Base-by-base conservation (phyloP, 1,140 invertebrate genomes). In the Camponotus vicinus region DNA sequence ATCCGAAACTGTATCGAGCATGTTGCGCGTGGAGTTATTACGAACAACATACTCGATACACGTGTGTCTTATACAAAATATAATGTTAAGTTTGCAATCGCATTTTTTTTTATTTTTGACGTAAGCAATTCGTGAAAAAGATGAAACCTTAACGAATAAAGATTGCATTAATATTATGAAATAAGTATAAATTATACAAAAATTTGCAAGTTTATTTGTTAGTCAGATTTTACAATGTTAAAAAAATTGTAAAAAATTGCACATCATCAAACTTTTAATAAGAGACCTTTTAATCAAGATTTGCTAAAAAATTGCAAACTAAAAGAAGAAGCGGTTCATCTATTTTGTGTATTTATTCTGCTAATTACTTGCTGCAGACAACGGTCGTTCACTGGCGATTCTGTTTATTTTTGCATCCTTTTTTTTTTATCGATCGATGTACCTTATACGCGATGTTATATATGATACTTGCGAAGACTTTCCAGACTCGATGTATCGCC, bases 401-500 rank as follows among this genome's bases (percentile, higher is more conserved):
- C 27, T 34, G 7, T 6, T 18, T 1, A 11, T 57, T 55, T 76
- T 42, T 34, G 15, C 15, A 57, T 52, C 5, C n/a, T 18, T 42
- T 45, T 64, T 64, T 21, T 79, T 37, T 59, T 27, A 55, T 0
- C 8, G 1, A 32, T 21, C 18, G 9, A n/a, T 42, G 11, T 6
- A 73, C 34, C 21, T 21, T 73, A 32, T 40, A 52, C 32, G 11
- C 59, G 8, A 85, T 64, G 18, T 77, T 32, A 76, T 27, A 57
- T 15, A 21, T 32, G 11, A 27, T 32, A 63, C 18, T 61, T 76
- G 45, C 32, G 42, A 69, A 90, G 85, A 90, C 66, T 86, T 55
- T 84, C 21, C 66, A 21, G 67, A 87, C 80, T 73, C 85, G 85
- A 86, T 85, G 86, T 87, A 83, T 89, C 63, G 64, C 66, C 59